These are phyloP conservation scores for Amazona guildingii DNA, from an alignment of 2,113 vertebrate species.

Conservation along the genomic window DNA sequence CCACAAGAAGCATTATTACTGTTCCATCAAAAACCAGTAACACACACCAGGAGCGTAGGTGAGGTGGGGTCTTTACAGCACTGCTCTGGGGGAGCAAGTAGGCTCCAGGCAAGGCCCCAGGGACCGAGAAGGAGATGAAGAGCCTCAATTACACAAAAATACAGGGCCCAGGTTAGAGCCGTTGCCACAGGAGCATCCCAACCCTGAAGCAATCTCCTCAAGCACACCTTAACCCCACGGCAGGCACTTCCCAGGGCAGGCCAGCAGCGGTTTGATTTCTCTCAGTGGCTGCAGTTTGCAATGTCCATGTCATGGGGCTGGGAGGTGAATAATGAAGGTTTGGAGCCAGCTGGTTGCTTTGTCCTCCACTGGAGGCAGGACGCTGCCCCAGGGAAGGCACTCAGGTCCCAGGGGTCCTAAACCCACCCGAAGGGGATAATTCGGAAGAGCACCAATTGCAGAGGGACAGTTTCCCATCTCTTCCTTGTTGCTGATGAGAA, in stretches of 20 bases:
- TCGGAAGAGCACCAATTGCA: neutral
- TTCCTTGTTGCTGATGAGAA: neutral
- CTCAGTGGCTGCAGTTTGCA: neutral
- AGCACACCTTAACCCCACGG: neutral
- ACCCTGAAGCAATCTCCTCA: neutral
- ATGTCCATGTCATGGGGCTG: accelerated
- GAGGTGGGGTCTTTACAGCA: neutral
- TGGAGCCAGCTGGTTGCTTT: neutral
- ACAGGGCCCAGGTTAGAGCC: neutral
- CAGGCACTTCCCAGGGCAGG: neutral
- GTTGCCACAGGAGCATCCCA: too few relatives aligned
- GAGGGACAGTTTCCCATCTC: neutral
- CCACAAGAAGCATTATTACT: neutral
- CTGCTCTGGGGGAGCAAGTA: accelerated
- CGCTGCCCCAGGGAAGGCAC: neutral
- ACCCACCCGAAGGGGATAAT: neutral
- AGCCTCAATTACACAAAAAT: neutral
- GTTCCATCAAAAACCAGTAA: neutral
- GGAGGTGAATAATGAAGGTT: neutral
- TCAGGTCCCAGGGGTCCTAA: neutral
- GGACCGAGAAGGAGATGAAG: neutral
- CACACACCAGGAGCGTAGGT: neutral
- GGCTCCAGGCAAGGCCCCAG: neutral
- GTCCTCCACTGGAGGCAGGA: neutral
- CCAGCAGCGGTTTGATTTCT: neutral